Conservation (phyloP, 2,113 vertebrate genomes). For the Tretioscincus oriximinensis region DNA sequence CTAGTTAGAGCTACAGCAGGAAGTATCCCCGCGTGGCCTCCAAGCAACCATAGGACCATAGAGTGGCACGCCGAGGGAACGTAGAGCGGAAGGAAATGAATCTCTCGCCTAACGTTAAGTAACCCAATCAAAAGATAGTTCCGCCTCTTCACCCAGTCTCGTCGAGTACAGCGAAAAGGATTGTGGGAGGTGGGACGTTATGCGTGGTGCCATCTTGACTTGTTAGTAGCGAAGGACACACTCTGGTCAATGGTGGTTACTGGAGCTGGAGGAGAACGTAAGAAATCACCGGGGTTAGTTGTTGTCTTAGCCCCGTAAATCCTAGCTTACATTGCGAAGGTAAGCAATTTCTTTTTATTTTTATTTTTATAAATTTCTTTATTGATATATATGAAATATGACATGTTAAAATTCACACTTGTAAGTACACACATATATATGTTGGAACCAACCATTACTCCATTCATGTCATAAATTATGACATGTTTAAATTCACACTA, state of each 20-base stretch:
- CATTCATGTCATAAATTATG: too few relatives aligned
- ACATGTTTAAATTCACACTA: too few relatives aligned
- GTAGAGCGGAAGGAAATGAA: not conserved
- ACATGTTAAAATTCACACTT: too few relatives aligned
- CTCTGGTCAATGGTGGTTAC: not conserved
- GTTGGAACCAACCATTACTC: too few relatives aligned
- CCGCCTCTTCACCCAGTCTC: not conserved
- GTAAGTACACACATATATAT: too few relatives aligned
- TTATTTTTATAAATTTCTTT: too few relatives aligned
- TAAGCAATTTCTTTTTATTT: not conserved
- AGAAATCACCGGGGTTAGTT: not conserved
- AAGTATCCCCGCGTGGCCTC: not conserved
- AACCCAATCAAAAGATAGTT: not conserved
- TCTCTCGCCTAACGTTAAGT: not conserved
- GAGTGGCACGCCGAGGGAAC: not conserved
- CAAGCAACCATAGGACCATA: not conserved
- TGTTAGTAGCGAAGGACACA: conserved; percentile 4
- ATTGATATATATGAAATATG: too few relatives aligned
- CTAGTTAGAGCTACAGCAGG: not conserved
- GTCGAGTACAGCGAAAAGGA: not conserved
- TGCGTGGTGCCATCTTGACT: conserved; percentile 6
- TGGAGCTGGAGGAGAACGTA: too few relatives aligned
- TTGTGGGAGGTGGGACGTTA: too few relatives aligned
- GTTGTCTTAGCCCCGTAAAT: not conserved
- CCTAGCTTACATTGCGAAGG: not conserved